Evolutionary conservation across 2,888 invertebrate genomes (phyloP), one percentile per base, ranked within the genome.

Genomic region (Pammene fasciana): DNA sequence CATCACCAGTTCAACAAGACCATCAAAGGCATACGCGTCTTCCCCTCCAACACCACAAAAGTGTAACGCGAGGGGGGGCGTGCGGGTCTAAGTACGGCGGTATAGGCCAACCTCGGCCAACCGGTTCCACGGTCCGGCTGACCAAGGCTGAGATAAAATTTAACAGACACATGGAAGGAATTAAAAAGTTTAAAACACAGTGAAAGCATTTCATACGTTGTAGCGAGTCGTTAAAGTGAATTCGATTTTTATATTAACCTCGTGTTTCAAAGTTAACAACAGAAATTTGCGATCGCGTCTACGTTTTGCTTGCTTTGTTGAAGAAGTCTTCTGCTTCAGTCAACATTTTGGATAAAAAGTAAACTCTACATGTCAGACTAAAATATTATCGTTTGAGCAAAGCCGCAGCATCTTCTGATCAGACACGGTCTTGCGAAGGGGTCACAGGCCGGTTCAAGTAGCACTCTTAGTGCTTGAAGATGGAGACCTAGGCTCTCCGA

Each of bases 121-220:
- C 91, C 91, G 90, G 92, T 91, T 90, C 84, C 80, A 77, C 76
- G 74, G 77, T 76, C 83, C 78, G 81, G 76, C 81, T 75, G 72
- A 77, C 79, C 86, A 81, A 83, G 83, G 79, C 79, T 80, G 78
- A 79, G 85, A 85, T 88, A 86, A 83, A 79, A 76, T 76, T 70
- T 70, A 70, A 70, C 65, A 60, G 70, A 55, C 65, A 68, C 68
- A 65, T 46, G 48, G 65, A 26, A 54, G 26, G 68, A 52, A 62
- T 60, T 65, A 60, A 70, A 59, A 68, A 48, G 59, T 65, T 65
- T 60, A n/a, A 57, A 60, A 65, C 48, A 54, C 46, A 55, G 70
- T 55, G 65, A 60, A 70, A 70, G 65, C 65, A 54, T 61, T 70
- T 52, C 26, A 38, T 61, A 45, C 45, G 8, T 54, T 52, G 57